These are phyloP conservation scores for Laspeyria flexula DNA, from an alignment of 2,888 invertebrate genomes.

Conservation along the genomic window DNA sequence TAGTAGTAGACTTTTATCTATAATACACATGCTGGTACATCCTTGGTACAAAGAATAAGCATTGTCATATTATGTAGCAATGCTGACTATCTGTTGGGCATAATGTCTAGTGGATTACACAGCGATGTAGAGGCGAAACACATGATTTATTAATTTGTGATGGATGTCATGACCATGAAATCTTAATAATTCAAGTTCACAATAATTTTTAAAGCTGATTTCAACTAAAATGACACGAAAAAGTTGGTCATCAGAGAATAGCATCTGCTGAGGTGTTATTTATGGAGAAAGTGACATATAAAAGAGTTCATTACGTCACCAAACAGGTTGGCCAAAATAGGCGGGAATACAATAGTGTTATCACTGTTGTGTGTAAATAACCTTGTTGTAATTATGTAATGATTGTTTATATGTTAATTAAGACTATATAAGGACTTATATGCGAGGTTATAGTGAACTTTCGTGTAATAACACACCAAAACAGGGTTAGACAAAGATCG, in stretches of 20 bases:
- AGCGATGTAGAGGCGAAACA: too few relatives aligned
- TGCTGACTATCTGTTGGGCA: too few relatives aligned
- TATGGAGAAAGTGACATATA: constrained; percentile 70
- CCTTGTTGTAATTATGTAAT: constrained; percentile 64
- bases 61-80: too few relatives aligned
- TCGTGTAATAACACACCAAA: constrained; percentile 61
- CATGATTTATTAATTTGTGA: too few relatives aligned
- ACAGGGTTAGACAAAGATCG: constrained; percentile 60
- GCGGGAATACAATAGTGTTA: constrained; percentile 65
- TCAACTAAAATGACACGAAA: constrained; percentile 10
- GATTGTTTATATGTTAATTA: constrained; percentile 59
- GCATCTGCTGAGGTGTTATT: constrained; percentile 19
- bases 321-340: constrained; percentile 61
- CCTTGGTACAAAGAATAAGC: too few relatives aligned
- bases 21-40: too few relatives aligned
- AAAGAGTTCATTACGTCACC: constrained; percentile 72
- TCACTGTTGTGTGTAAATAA: constrained; percentile 46
- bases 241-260: constrained; percentile 22
- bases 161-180: too few relatives aligned
- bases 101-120: too few relatives aligned
- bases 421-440: constrained; percentile 33
- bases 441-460: constrained; percentile 37
- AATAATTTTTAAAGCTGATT: constrained; percentile 2
- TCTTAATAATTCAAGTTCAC: too few relatives aligned
- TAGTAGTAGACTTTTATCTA: too few relatives aligned